Conservation (phyloP, 2,888 invertebrate genomes). For the Autographa gamma region DNA sequence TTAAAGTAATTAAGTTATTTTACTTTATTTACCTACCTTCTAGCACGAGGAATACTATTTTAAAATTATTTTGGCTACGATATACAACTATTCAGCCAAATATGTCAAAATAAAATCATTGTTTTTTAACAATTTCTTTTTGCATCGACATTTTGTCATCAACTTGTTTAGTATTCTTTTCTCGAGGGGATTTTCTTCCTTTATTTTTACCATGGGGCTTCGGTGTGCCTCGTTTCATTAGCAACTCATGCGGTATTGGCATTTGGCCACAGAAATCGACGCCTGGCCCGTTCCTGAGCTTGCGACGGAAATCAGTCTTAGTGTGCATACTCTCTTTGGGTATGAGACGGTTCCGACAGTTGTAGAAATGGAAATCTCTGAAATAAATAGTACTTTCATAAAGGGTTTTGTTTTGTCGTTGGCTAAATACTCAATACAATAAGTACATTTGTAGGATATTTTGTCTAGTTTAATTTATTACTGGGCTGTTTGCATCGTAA, state of each 20-base stretch:
- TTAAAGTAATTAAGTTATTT: neutral
- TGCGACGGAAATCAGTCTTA: conserved; percentile 58
- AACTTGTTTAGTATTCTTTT: neutral
- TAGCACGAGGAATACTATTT: neutral
- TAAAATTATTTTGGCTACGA: neutral
- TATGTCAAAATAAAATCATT: neutral
- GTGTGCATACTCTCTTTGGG: conserved; percentile 62
- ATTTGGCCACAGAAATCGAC: conserved; percentile 59
- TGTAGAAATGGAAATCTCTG: conserved; percentile 63
- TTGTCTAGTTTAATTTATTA: no score
- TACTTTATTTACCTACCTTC: neutral
- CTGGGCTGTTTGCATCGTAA: no score
- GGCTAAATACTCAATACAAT: no score
- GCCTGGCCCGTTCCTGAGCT: conserved; percentile 60
- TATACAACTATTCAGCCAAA: neutral
- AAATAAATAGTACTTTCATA: neutral
- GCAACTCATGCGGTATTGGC: conserved; percentile 58
- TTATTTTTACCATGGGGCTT: neutral
- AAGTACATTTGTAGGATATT: no score
- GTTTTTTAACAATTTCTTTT: neutral
- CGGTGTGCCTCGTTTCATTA: conserved; percentile 49
- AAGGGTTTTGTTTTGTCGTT: neutral
- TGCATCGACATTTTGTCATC: neutral
- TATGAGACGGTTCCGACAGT: conserved; percentile 39
- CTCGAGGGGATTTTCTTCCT: neutral